Base-by-base conservation (phyloP, 2,113 vertebrate genomes). In the Gila orcuttii region DNA sequence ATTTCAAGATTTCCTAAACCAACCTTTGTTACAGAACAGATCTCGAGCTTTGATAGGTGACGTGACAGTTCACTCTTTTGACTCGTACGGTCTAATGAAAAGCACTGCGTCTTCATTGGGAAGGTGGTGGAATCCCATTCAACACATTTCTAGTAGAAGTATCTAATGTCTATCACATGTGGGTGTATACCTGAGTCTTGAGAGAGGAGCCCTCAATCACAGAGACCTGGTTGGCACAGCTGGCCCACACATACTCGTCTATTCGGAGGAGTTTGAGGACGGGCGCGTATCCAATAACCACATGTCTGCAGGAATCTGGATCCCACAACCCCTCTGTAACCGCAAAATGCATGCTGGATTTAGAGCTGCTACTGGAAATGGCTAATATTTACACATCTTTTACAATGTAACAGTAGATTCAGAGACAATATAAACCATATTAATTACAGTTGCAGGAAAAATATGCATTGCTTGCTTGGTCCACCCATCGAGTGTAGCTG, bases 181-280 rank as follows among this genome's bases (percentile, higher is more conserved):
- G 10, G 47, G 45, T 47, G 36, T 59, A 39, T 93, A 95, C 95
- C 94, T 94, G 93, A 19, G 91, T 93, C 84, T 89, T 90, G 85
- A 95, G 85, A 86, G 90, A 93, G 47, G 82, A 62, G 19, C 88
- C 87, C 0, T 95, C 93, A 84, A 95, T 89, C 39, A 95, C 95
- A 0, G 92, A 93, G 88, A 95, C 91, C 66, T 60, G 85, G 45
- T 94, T 89, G 80, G 92, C 93, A 31, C 94, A 95, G 87, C 94
- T 94, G 85, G 94, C 95, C 95, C 95, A 95, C 66, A 94, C 92
- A 0, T 91, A 87, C 0, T 94, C 93, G 79, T 95, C 94, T 87
- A 95, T 91, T 71, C 92, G 92, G 86, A 95, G 92, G 74, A 95
- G 90, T 2, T 92, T 91, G 2, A 92, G 90, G 15, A 95, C 25